These are phyloP conservation scores for Ammodytes dubius DNA, from an alignment of 2,113 vertebrate species.

Conservation along the genomic window DNA sequence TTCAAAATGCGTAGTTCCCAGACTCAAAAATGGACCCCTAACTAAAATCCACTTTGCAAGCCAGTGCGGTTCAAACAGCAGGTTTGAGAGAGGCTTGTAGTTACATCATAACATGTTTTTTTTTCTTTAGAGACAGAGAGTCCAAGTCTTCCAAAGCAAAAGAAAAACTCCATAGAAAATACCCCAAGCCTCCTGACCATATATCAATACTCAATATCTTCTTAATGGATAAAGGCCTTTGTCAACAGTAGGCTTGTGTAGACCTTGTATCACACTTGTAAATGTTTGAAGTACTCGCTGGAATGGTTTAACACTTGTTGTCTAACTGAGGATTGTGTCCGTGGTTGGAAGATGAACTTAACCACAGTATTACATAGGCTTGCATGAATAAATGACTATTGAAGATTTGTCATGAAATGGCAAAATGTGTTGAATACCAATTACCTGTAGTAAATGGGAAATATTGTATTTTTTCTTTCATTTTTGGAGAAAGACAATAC, in stretches of 20 bases:
- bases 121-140: background rate
- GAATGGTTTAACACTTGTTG: background rate
- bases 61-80: background rate
- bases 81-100: background rate
- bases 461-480: background rate
- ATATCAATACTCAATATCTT: background rate
- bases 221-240: background rate
- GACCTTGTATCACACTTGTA: background rate
- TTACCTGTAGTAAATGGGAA: background rate
- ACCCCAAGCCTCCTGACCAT: background rate
- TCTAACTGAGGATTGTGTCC: background rate
- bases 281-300: too few species aligned
- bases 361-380: background rate
- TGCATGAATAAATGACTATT: background rate
- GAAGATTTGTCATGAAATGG: too few species aligned
- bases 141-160: background rate
- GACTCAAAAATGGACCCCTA: background rate
- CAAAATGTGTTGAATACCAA: too few species aligned
- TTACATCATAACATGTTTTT: background rate
- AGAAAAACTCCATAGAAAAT: background rate
- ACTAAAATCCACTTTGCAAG: background rate
- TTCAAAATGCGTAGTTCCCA: background rate
- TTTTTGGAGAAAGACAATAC: background rate
- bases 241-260: background rate
- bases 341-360: background rate